Percentiles rank a stretch among this genome's conserved stretches.
phyloP scores from a whole-genome alignment of 2,888 invertebrate genomes.

The Caenorhabditis panamensis region DNA sequence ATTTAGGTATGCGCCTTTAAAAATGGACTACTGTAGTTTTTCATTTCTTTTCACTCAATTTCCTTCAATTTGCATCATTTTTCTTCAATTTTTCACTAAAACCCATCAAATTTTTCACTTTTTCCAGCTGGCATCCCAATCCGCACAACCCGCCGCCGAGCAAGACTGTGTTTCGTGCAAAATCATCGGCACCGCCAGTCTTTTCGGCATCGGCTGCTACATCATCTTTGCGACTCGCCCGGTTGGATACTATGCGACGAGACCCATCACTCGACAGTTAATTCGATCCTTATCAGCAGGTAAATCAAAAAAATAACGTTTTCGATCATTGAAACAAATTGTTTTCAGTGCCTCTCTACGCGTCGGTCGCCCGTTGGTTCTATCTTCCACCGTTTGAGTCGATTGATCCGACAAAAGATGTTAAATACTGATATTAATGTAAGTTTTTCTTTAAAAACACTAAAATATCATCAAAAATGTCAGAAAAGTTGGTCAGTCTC shows the following conservation, averaged over 20 bases:
- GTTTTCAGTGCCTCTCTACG: slow-evolving; percentile 55
- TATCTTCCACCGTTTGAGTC: slow-evolving; percentile 58
- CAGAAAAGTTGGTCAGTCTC: no score
- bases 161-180: slow-evolving; percentile 60
- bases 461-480: no score
- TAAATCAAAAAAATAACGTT: slow-evolving; percentile 8
- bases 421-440: slow-evolving; percentile 52
- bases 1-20: background rate
- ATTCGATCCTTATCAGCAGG: slow-evolving; percentile 61
- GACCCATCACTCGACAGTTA: slow-evolving; percentile 51
- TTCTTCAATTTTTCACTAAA: background rate
- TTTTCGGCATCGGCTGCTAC: slow-evolving; percentile 57
- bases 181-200: slow-evolving; percentile 58
- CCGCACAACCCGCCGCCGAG: slow-evolving; percentile 42
- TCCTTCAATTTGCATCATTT: background rate
- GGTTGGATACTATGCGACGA: slow-evolving; percentile 56
- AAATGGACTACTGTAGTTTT: background rate
- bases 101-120: background rate
- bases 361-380: slow-evolving; percentile 52
- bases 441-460: no score
- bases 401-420: slow-evolving; percentile 39
- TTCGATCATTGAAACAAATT: slow-evolving; percentile 1
- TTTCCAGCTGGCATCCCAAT: slow-evolving; percentile 42
- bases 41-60: background rate
- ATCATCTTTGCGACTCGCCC: slow-evolving; percentile 55